phyloP scores from a whole-genome alignment of 2,113 vertebrate genomes.

The Peromyscus californicus region DNA sequence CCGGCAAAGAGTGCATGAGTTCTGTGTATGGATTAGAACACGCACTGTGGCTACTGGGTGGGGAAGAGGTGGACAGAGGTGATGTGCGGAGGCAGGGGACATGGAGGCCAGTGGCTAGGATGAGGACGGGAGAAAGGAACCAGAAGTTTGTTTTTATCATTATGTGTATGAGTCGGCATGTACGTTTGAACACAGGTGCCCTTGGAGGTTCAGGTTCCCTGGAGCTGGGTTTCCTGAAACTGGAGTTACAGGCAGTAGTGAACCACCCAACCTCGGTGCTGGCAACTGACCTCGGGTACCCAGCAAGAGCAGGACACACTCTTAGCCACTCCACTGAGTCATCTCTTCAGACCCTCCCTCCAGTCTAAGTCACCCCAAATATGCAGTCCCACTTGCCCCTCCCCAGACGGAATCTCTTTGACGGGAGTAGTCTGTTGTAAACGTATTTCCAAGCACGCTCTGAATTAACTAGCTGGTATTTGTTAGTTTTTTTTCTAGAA shows the following conservation, averaged over 20 bases:
- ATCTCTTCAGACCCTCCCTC: neutral
- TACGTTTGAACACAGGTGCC: neutral
- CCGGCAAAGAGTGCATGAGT: neutral
- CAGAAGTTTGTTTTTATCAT: neutral
- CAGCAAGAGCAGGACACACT: neutral
- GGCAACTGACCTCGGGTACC: neutral
- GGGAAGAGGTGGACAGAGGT: neutral
- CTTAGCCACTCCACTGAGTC: neutral
- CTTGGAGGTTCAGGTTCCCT: neutral
- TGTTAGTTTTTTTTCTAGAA: constrained; percentile 80
- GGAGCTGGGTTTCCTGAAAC: neutral
- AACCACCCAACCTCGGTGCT: neutral
- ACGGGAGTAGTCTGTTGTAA: neutral
- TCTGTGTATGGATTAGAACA: neutral
- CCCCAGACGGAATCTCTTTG: constrained; percentile 17
- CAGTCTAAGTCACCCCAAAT: constrained; percentile 7
- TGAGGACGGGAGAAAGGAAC: neutral
- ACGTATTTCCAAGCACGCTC: neutral
- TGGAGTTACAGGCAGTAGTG: neutral
- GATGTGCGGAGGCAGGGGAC: neutral
- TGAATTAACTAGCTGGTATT: constrained; percentile 75
- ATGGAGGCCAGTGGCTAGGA: no score
- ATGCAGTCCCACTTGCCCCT: neutral
- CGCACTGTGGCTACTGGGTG: neutral
- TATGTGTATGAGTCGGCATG: neutral